phyloP scores from a whole-genome alignment of 2,797 vertebrate species.

The Iguana delicatissima region DNA sequence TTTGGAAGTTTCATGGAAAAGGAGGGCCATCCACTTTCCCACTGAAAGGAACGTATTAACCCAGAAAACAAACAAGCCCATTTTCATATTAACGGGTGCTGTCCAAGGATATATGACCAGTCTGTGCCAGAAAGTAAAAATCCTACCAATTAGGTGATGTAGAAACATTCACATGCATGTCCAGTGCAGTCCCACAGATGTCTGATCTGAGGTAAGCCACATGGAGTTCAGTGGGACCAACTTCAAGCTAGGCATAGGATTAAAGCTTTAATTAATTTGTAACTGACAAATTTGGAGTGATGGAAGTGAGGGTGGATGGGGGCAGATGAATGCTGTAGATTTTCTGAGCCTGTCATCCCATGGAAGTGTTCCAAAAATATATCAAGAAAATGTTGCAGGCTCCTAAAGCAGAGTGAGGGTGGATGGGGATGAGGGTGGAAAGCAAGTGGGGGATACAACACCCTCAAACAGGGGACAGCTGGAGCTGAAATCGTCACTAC shows the following conservation, averaged over 20 bases:
- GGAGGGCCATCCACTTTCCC: slow-evolving; percentile 45
- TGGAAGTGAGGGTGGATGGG: neutral
- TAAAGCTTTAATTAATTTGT: neutral
- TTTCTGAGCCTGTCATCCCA: neutral
- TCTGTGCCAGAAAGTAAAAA: slow-evolving; percentile 1
- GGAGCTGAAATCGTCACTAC: no score
- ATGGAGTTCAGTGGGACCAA: neutral
- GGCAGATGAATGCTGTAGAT: neutral
- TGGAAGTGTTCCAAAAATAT: neutral
- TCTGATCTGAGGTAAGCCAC: neutral
- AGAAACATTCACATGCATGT: neutral
- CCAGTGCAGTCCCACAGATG: neutral
- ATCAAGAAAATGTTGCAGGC: no score
- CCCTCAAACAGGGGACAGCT: no score
- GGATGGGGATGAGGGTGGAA: no score
- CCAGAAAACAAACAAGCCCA: slow-evolving; percentile 35
- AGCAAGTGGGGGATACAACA: no score
- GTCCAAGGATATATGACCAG: neutral
- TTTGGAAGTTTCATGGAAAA: slow-evolving; percentile 54
- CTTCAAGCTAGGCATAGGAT: neutral
- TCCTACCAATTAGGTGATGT: neutral
- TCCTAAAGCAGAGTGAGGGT: no score
- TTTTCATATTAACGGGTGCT: slow-evolving; percentile 19
- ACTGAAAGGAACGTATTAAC: slow-evolving; percentile 23
- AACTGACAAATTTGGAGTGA: neutral